Percentiles rank a stretch among this genome's conserved stretches.
Evolutionary conservation across 1,140 invertebrate genomes (phyloP).

Genomic region (Brachionus rotundiformis): DNA sequence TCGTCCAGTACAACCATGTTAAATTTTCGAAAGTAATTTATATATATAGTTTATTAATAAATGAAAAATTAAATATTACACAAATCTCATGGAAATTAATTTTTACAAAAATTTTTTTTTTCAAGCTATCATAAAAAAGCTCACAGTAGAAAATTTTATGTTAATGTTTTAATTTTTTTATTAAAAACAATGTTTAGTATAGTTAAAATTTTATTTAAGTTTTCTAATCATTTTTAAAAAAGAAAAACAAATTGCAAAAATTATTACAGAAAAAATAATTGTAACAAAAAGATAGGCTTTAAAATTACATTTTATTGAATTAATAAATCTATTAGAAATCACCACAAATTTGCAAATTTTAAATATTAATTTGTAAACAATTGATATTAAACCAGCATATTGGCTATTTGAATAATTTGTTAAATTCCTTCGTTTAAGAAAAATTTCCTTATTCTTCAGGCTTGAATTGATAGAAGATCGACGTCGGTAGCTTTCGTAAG

Average conservation of each 20-base stretch:
- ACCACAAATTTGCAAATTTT: conserved; percentile 6
- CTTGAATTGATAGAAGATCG: background rate
- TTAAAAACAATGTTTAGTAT: background rate
- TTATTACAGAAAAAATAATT: background rate
- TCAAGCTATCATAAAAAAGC: no score
- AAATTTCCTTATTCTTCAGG: background rate
- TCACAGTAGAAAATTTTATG: no score
- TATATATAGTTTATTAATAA: no score
- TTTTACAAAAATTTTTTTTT: no score
- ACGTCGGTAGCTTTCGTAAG: background rate
- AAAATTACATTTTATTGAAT: conserved; percentile 23
- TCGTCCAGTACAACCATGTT: no score
- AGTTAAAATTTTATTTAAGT: background rate
- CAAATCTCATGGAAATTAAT: no score
- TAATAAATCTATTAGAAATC: background rate
- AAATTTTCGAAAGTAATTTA: no score
- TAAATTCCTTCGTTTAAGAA: background rate
- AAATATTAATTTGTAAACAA: background rate
- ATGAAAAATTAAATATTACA: no score
- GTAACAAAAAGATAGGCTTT: background rate
- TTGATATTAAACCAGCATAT: background rate
- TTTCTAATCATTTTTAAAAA: background rate
- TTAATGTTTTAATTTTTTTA: background rate
- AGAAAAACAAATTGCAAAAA: conserved; percentile 4
- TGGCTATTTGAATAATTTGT: background rate